Conservation (phyloP, 1,140 invertebrate genomes). For the Drosophila arawakana region DNA sequence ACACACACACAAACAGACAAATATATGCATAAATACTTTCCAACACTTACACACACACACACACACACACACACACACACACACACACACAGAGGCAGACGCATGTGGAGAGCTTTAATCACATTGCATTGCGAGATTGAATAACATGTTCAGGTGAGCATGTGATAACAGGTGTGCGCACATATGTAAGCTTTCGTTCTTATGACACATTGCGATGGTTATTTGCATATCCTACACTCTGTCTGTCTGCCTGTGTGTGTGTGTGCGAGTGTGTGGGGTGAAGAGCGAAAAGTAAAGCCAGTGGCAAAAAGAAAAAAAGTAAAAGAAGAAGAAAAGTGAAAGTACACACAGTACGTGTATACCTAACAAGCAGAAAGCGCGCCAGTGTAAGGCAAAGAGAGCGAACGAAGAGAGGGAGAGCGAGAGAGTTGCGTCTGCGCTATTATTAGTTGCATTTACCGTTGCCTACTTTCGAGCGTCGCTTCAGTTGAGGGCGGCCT, state of each 20-base stretch:
- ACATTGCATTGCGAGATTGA: constrained; percentile 32
- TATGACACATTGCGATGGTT: constrained; percentile 57
- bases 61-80: constrained; percentile 1
- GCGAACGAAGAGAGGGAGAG: constrained; percentile 9
- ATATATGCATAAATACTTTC: neutral
- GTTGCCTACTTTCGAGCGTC: constrained; percentile 71
- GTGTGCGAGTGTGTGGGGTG: neutral
- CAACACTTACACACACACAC: neutral
- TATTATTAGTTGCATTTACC: constrained; percentile 55
- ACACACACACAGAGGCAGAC: neutral
- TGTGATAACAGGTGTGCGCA: constrained; percentile 66
- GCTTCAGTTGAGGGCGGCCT: constrained; percentile 12
- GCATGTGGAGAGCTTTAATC: constrained; percentile 41
- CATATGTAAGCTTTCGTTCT: constrained; percentile 53
- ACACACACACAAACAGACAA: neutral
- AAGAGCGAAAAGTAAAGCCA: constrained; percentile 17
- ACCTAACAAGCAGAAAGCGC: neutral
- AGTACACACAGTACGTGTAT: constrained; percentile 35
- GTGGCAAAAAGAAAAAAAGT: constrained; percentile 15
- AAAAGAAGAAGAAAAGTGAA: constrained; percentile 52
- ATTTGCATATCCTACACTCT: constrained; percentile 50
- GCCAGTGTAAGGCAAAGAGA: constrained; percentile 1
- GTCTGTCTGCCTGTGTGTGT: too few relatives aligned
- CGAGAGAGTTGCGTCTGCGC: constrained; percentile 64
- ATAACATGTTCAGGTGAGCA: constrained; percentile 47